Conservation (phyloP, 1,140 invertebrate genomes). For the Neodiprion fabricii region DNA sequence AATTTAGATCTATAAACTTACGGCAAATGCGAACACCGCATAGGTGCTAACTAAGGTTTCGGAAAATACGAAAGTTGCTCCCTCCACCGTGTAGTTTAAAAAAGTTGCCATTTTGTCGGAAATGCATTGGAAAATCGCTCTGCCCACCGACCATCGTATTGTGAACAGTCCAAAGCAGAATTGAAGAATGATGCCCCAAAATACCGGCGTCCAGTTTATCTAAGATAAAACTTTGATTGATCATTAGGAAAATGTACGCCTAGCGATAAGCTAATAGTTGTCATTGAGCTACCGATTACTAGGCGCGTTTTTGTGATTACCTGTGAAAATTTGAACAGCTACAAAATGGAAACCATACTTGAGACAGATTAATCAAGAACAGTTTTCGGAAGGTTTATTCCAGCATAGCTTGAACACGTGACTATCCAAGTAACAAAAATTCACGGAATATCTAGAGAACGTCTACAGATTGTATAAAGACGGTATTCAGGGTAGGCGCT, state of each 20-base stretch:
- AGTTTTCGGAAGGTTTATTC: background rate
- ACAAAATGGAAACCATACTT: constrained; percentile 1
- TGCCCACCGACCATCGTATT: constrained; percentile 82
- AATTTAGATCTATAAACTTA: constrained; percentile 68
- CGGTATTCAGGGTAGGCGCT: too few species aligned
- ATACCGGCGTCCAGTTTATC: constrained; percentile 80
- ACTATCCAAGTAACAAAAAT: too few species aligned
- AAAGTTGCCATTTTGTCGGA: constrained; percentile 83
- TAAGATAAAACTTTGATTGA: constrained; percentile 42
- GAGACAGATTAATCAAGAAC: constrained; percentile 21
- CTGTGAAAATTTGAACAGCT: background rate
- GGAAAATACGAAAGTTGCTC: constrained; percentile 88
- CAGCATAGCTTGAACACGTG: constrained; percentile 8
- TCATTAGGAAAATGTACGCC: constrained; percentile 11
- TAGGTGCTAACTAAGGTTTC: constrained; percentile 66
- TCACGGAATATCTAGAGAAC: too few species aligned
- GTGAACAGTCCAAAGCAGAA: constrained; percentile 87
- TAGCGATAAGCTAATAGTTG: too few species aligned
- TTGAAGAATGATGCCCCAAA: constrained; percentile 84
- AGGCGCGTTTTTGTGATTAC: constrained; percentile 16
- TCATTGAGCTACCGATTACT: constrained; percentile 5
- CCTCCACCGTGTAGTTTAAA: constrained; percentile 77
- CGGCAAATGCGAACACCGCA: constrained; percentile 81
- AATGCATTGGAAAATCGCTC: constrained; percentile 79
- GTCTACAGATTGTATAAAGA: too few species aligned